A percentile compares a stretch with the other conserved stretches of the same genome.
Conservation (phyloP, 1,140 invertebrate species). For the Heterodera carotae region DNA sequence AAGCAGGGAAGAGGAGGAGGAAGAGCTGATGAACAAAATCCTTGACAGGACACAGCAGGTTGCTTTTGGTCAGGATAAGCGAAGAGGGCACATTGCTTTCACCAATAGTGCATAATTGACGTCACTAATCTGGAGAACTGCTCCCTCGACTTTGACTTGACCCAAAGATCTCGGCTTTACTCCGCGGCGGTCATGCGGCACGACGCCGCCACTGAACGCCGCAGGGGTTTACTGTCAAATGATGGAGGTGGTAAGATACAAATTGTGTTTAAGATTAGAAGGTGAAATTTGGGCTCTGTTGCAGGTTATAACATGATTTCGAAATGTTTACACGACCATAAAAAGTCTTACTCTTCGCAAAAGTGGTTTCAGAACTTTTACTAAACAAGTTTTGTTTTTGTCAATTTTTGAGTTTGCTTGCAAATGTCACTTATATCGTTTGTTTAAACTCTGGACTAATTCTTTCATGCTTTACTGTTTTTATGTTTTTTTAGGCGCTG, state of each 20-base stretch:
- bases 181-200: conserved; percentile 31
- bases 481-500: not conserved
- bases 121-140: conserved; percentile 36
- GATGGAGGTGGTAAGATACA: conserved; percentile 3
- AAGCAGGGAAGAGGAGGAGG: conserved; percentile 33
- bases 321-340: too few species aligned
- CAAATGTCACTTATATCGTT: too few species aligned
- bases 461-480: not conserved
- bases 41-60: conserved; percentile 39
- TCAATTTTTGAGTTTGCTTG: too few species aligned
- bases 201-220: conserved; percentile 22
- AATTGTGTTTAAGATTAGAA: too few species aligned
- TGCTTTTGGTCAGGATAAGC: too few species aligned
- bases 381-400: too few species aligned
- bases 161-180: conserved; percentile 33
- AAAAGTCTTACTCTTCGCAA: too few species aligned
- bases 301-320: too few species aligned
- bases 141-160: conserved; percentile 31
- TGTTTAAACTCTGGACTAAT: too few species aligned
- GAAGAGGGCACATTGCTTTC: not conserved
- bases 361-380: too few species aligned
- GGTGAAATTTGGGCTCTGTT: too few species aligned
- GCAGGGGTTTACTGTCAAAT: not conserved
- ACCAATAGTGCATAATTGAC: conserved; percentile 36
- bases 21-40: conserved; percentile 39